Percentiles rank a stretch among this genome's conserved stretches.
Conservation (phyloP, 2,113 vertebrate genomes). For the Eulacestoma nigropectus region DNA sequence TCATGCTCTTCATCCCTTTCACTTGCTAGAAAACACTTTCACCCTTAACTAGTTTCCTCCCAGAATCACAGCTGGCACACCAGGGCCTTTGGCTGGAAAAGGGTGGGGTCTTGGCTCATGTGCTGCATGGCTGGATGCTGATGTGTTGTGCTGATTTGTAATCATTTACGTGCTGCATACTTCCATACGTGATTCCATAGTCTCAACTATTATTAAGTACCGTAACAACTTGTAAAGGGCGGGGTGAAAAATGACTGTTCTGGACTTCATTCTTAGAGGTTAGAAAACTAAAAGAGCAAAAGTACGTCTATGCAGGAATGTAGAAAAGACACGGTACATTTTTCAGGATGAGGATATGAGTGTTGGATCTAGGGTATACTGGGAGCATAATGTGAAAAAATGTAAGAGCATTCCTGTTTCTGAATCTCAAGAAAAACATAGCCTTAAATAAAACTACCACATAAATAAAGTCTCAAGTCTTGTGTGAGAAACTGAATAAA, state of each 20-base stretch:
- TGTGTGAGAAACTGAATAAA: not conserved
- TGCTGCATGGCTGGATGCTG: not conserved
- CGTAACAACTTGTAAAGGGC: not conserved
- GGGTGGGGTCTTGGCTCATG: not conserved
- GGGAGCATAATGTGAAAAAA: not conserved
- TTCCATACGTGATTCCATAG: not conserved
- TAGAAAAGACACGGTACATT: not conserved
- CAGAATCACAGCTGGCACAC: accelerated
- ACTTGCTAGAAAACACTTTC: constrained; percentile 10
- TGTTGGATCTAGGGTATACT: not conserved
- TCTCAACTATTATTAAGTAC: not conserved
- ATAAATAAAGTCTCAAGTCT: not conserved
- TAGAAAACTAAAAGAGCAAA: not conserved
- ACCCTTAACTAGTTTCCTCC: not conserved
- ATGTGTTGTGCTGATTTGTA: constrained; percentile 20
- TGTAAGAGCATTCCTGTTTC: not conserved
- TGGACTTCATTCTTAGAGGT: not conserved
- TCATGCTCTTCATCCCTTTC: not conserved
- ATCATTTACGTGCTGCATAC: not conserved
- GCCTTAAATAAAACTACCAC: not conserved
- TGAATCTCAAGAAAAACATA: not conserved
- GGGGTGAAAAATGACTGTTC: not conserved
- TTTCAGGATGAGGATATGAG: not conserved
- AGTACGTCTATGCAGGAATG: not conserved
- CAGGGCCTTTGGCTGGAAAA: not conserved